Conservation (phyloP, 2,797 vertebrate species). For the Pelochelys cantorii region DNA sequence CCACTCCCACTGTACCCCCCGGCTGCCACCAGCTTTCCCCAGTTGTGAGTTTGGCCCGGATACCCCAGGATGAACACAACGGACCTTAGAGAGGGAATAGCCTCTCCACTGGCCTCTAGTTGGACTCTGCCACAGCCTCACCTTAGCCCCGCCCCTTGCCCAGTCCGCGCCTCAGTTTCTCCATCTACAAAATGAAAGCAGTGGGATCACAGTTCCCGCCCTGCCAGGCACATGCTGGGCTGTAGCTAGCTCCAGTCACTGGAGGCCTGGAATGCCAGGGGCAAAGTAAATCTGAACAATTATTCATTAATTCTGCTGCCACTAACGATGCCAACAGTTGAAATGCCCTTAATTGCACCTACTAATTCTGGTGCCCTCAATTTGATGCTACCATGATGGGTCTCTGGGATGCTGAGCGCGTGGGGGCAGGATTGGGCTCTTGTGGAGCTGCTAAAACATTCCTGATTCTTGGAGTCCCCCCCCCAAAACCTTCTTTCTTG, state of each 20-base stretch:
- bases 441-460: background rate
- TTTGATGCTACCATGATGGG: background rate
- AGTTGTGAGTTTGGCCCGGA: background rate
- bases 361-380: background rate
- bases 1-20: background rate
- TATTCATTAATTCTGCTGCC: background rate
- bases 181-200: background rate
- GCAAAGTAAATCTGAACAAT: background rate
- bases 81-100: background rate
- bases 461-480: constrained; percentile 39
- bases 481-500: background rate
- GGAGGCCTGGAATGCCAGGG: background rate
- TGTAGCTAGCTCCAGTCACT: background rate
- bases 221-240: too few species aligned
- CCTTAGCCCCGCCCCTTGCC: background rate
- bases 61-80: background rate
- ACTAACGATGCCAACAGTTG: background rate
- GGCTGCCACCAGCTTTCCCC: background rate
- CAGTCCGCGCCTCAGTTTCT: background rate
- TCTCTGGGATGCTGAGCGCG: background rate
- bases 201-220: background rate
- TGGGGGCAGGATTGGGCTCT: background rate
- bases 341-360: background rate
- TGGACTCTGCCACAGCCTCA: background rate
- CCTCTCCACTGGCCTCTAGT: background rate